Evolutionary conservation across 2,888 invertebrate genomes (phyloP), one percentile per base, ranked within the genome.

Genomic region (Malthinus flaveolus): DNA sequence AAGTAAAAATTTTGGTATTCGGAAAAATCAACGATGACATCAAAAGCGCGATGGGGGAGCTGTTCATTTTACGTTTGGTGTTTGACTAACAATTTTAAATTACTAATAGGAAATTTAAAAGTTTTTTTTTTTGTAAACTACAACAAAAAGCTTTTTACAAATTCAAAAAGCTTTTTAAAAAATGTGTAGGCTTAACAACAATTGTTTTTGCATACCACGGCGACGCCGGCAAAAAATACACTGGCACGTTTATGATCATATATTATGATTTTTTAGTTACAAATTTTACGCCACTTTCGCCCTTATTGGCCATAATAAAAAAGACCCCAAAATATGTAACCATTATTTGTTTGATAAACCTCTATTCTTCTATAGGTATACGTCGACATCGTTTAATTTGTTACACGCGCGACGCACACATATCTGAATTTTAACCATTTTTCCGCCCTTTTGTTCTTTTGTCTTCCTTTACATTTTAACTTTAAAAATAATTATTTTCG

Each of bases 301-400:
- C 50, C 54, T 49, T 59, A 54, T 50, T 34, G 46, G 35, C 31
- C 36, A 31, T 32, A 13, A n/a, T 42, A 32, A 23, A 23, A 23
- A 23, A 58, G 48, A 54, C 35, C 12, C 39, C 37, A 37, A 55
- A 55, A 31, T 35, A 13, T n/a, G n/a, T n/a, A n/a, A 31, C 12
- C 13, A 35, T 48, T 50, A 55, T 59, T 55, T 55, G 50, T 59
- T 59, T 53, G 31, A 33, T 37, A 49, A 59, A 54, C 54, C 49
- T 45, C 54, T 59, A 55, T 59, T 49, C 54, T 49, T 45, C 54
- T 59, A 55, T 59, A 59, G 54, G 59, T 55, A n/a, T n/a, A 54
- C 46, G 54, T 36, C 32, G 54, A 54, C 46, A 50, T 36, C 32
- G 54, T 59, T 59, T 59, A 59, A 59, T 59, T 59, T 59, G 59